Conservation (phyloP, 2,797 vertebrate species). For the Aselliscus stoliczkanus region DNA sequence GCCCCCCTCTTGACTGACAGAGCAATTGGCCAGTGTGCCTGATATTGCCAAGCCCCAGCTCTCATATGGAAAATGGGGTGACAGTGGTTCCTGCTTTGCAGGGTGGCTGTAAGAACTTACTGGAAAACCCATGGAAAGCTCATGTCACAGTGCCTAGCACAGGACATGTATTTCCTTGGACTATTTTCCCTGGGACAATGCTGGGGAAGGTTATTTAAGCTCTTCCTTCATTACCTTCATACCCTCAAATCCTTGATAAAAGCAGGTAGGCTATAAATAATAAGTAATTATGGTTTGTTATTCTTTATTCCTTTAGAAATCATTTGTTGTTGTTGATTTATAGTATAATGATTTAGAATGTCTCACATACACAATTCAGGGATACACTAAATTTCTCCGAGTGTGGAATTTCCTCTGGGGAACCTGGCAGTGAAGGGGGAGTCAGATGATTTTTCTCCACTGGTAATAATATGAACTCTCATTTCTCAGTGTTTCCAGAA, state of each 20-base stretch:
- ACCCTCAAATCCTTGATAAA: constrained; percentile 19
- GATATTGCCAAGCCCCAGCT: not conserved
- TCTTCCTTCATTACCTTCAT: not conserved
- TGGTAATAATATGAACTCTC: not conserved
- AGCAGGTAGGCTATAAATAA: constrained; percentile 18
- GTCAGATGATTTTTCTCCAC: constrained; percentile 7
- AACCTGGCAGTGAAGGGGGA: not conserved
- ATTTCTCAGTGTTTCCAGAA: not conserved
- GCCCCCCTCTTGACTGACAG: not conserved
- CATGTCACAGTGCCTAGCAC: not conserved
- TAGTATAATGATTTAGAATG: not conserved
- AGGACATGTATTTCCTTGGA: not conserved
- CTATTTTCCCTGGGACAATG: not conserved
- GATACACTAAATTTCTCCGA: not conserved
- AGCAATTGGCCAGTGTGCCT: not conserved
- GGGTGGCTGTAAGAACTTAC: not conserved
- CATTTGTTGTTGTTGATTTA: not conserved
- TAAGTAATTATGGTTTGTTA: constrained; percentile 29
- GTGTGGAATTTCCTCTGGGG: not conserved
- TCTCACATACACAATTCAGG: not conserved
- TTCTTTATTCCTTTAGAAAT: constrained; percentile 23
- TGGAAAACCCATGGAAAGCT: not conserved
- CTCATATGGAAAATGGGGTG: not conserved
- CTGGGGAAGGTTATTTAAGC: not conserved
- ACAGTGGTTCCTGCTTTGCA: not conserved